Evolutionary conservation across 2,888 invertebrate species (phyloP).

Genomic region (Aporophyla lueneburgensis): DNA sequence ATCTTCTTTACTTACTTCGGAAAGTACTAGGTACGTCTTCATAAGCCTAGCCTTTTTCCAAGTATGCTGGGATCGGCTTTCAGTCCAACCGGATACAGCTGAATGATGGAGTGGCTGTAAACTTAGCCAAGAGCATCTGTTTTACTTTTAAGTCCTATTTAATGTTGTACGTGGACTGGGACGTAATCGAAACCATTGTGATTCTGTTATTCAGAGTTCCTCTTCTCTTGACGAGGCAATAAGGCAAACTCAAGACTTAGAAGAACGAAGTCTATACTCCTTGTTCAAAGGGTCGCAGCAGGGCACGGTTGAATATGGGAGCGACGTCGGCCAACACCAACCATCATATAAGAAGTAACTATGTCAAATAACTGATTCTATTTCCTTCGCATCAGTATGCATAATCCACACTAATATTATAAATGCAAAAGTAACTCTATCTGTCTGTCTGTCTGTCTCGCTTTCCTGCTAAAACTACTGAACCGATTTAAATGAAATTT

Average conservation of each 20-base stretch:
- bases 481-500: too few species aligned
- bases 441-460: too few species aligned
- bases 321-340: conserved; percentile 70
- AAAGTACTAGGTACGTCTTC: neutral
- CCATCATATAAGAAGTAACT: conserved; percentile 63
- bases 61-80: neutral
- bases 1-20: neutral
- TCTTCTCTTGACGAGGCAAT: conserved; percentile 72
- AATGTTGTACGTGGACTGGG: neutral
- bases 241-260: conserved; percentile 69
- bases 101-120: neutral
- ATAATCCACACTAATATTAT: too few species aligned
- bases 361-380: neutral
- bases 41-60: neutral
- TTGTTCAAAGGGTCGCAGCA: conserved; percentile 81
- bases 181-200: neutral
- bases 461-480: too few species aligned
- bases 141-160: neutral
- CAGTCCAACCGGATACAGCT: neutral
- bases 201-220: conserved; percentile 70
- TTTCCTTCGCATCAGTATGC: neutral
- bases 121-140: neutral
- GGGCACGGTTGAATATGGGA: conserved; percentile 76
- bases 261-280: conserved; percentile 80
- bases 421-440: too few species aligned